Percentiles rank a stretch among this genome's conserved stretches.
Evolutionary conservation across 2,113 vertebrate species (phyloP).

Genomic region (Herpetotheres cachinnans): DNA sequence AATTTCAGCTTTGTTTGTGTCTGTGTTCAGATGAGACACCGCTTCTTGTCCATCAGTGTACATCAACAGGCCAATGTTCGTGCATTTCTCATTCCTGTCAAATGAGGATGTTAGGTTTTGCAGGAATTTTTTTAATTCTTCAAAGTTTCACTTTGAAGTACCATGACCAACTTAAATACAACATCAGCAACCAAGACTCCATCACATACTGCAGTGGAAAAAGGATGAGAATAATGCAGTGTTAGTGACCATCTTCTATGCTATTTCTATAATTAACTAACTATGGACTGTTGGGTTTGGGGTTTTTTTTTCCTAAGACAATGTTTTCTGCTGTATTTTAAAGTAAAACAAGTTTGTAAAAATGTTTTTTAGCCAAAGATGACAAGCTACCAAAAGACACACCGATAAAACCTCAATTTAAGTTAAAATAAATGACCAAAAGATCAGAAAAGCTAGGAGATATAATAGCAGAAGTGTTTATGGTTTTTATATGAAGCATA

Average conservation of each 20-base stretch:
- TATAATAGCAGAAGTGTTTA: not conserved
- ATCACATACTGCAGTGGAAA: slow-evolving; percentile 42
- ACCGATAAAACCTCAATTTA: not conserved
- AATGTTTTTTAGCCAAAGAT: not conserved
- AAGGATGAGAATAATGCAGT: not conserved
- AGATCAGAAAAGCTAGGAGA: not conserved
- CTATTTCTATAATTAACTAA: not conserved
- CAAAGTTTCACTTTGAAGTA: not conserved
- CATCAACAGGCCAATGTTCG: slow-evolving; percentile 54
- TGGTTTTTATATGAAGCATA: not conserved
- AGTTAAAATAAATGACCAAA: not conserved
- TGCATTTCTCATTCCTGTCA: slow-evolving; percentile 50
- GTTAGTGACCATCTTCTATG: not conserved
- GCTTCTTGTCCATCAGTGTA: slow-evolving; percentile 31
- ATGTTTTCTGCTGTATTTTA: not conserved
- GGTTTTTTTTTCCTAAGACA: not conserved
- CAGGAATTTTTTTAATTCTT: slow-evolving; percentile 59
- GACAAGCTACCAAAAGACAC: not conserved
- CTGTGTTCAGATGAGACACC: slow-evolving; percentile 11
- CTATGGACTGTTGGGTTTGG: too few species aligned
- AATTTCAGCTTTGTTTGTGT: slow-evolving; percentile 22
- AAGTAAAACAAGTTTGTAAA: not conserved
- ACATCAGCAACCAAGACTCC: too few species aligned
- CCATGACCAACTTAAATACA: slow-evolving; percentile 66
- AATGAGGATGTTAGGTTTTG: slow-evolving; percentile 37